Base-by-base conservation (phyloP, 2,797 vertebrate species). In the Sus cebifrons region DNA sequence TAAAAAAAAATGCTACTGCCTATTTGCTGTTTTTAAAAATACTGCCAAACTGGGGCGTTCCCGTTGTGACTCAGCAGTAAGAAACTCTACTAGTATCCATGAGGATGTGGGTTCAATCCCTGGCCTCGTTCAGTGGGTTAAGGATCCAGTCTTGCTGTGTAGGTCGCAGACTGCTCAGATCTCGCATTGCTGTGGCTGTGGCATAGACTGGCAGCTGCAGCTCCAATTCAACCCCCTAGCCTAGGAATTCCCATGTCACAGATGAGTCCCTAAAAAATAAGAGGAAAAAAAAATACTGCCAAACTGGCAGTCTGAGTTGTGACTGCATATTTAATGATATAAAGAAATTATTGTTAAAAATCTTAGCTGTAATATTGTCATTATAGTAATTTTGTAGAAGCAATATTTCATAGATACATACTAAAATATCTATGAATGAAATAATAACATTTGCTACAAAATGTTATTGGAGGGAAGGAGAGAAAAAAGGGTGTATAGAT, bases 381-480 rank as follows among this genome's bases (percentile, higher is more conserved):
- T 71, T 68, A 44, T n/a, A n/a, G 25, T 27, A 87, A 89, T n/a
- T 85, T 96, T 94, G 58, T 1, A 9, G 93, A 95, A 96, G 44
- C 9, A 40, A 4, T 89, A 86, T 71, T 89, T 94, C 74, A 94
- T 7, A 68, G 25, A 89, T 81, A 87, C 4, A 93, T 13, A 77
- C 17, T 58, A 49, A 92, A 94, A 65, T 81, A 92, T 58, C 77
- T 83, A 84, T 27, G 79, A 86, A 56, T 95, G 21, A 88, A 94
- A 75, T 85, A 86, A 75, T 82, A 95, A 60, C 83, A 93, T 89
- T 56, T 95, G 65, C n/a, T 84, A 91, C 17, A 96, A 73, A 91
- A 83, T 85, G 74, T 58, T 62, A 75, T n/a, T 54, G 79, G 40
- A 29, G 4, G 36, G n/a, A 1, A 56, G 9, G 27, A 23, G 3